Evolutionary conservation across 2,888 invertebrate species (phyloP).

Genomic region (Hedychridium roseum): DNA sequence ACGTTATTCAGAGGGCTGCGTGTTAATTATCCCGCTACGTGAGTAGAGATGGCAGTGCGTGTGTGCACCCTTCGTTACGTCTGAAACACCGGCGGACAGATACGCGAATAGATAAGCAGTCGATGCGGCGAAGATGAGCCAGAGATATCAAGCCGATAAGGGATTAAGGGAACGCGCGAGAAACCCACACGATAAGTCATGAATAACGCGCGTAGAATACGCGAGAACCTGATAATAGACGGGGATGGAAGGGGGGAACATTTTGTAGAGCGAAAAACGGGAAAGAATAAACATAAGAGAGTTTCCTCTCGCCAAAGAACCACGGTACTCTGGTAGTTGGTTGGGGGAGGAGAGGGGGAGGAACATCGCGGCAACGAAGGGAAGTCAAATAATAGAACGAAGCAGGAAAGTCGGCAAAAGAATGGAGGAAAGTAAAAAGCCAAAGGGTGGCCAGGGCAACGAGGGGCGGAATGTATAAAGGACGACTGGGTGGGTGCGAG

Average conservation of each 20-base stretch:
- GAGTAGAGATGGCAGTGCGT: conserved; percentile 8
- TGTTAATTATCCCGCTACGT: conserved; percentile 38
- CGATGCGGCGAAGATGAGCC: conserved; percentile 6
- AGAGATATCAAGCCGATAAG: too few species aligned
- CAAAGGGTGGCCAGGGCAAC: background rate
- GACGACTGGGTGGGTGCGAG: background rate
- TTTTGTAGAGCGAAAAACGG: background rate
- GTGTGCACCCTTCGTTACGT: conserved; percentile 11
- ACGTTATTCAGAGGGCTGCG: conserved; percentile 39
- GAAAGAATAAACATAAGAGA: background rate
- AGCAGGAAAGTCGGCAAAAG: conserved; percentile 7
- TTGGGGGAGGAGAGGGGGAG: background rate
- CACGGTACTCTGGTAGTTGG: conserved; percentile 5
- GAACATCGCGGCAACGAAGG: background rate
- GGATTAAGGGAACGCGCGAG: background rate
- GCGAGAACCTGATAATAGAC: too few species aligned
- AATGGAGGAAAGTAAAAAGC: conserved; percentile 10
- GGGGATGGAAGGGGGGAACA: conserved; percentile 5
- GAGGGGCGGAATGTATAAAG: background rate
- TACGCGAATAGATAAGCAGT: conserved; percentile 7
- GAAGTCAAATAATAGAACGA: too few species aligned
- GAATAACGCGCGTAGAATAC: too few species aligned
- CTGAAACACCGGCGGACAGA: too few species aligned
- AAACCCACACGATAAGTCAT: background rate
- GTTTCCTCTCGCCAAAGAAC: background rate